Evolutionary conservation across 2,888 invertebrate species (phyloP).

Genomic region (Meandrusa payeni): DNA sequence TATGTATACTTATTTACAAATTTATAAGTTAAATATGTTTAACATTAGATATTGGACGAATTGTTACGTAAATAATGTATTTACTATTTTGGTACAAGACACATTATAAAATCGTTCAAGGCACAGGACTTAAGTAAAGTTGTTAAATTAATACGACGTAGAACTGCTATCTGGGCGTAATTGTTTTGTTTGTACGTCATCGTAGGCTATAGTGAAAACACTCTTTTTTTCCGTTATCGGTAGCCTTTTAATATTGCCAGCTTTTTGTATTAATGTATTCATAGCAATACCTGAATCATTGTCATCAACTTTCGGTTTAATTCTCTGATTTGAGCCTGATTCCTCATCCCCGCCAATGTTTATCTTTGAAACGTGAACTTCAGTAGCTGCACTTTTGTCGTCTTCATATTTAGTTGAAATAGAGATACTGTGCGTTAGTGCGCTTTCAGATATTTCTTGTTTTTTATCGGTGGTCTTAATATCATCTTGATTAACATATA

Average conservation of each 20-base stretch:
- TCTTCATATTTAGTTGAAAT: constrained; percentile 70
- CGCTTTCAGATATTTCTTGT: constrained; percentile 64
- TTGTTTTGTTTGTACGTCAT: constrained; percentile 93
- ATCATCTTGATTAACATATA: constrained; percentile 74
- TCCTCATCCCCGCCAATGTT: constrained; percentile 64
- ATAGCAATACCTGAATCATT: constrained; percentile 91
- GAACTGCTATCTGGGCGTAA: constrained; percentile 90
- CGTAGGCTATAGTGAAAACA: constrained; percentile 95
- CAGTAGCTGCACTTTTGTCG: constrained; percentile 57
- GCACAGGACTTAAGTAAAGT: constrained; percentile 41
- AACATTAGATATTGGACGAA: constrained; percentile 41
- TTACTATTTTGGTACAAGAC: constrained; percentile 17
- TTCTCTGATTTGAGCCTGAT: constrained; percentile 46
- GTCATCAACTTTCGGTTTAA: constrained; percentile 77
- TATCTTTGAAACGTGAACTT: constrained; percentile 80
- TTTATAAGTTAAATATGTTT: constrained; percentile 28
- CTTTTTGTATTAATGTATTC: constrained; percentile 78
- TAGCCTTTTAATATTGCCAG: constrained; percentile 81
- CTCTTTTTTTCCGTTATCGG: constrained; percentile 93
- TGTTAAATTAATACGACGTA: constrained; percentile 77
- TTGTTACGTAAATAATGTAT: constrained; percentile 23
- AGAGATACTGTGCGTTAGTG: constrained; percentile 67
- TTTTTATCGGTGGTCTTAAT: constrained; percentile 46
- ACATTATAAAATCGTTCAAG: constrained; percentile 13
- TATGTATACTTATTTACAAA: constrained; percentile 30